phyloP scores from a whole-genome alignment of 2,113 vertebrate genomes.

The Melanotaenia duboulayi region DNA sequence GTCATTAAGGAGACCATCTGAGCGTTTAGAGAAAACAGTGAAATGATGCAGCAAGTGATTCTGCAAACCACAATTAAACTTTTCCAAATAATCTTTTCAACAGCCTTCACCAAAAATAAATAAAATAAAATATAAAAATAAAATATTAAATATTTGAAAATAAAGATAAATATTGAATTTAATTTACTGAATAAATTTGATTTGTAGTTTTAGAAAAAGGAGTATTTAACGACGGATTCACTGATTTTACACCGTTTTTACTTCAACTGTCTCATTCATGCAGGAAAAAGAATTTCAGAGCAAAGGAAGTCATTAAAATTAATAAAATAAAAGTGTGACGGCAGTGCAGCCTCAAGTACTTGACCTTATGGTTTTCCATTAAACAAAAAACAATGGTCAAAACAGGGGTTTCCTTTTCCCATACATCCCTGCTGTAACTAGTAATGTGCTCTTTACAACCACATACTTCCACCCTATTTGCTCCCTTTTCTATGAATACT shows the following conservation, averaged over 20 bases:
- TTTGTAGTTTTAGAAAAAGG: neutral
- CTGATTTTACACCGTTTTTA: rapidly evolving
- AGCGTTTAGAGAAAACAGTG: slow-evolving; percentile 63
- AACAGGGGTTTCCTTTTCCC: neutral
- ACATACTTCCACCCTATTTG: slow-evolving; percentile 25
- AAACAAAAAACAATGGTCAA: neutral
- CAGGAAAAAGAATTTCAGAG: neutral
- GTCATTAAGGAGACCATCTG: slow-evolving; percentile 57
- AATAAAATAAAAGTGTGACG: neutral
- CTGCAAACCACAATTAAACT: slow-evolving; percentile 16
- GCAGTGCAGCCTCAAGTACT: neutral
- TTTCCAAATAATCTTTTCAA: neutral
- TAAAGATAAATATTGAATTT: too few relatives aligned
- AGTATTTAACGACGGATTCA: too few relatives aligned
- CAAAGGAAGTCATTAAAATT: neutral
- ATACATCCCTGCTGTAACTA: slow-evolving; percentile 16
- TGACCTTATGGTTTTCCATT: neutral
- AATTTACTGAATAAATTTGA: too few relatives aligned
- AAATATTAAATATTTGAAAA: too few relatives aligned
- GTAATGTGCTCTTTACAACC: neutral
- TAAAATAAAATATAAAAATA: too few relatives aligned
- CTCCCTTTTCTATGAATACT: slow-evolving; percentile 33
- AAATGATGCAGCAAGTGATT: slow-evolving; percentile 44
- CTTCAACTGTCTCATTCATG: neutral
- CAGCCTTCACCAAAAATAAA: neutral